Evolutionary conservation across 2,888 invertebrate genomes (phyloP), one percentile per base, ranked within the genome.

Genomic region (Sinodicranocentrus sp.): DNA sequence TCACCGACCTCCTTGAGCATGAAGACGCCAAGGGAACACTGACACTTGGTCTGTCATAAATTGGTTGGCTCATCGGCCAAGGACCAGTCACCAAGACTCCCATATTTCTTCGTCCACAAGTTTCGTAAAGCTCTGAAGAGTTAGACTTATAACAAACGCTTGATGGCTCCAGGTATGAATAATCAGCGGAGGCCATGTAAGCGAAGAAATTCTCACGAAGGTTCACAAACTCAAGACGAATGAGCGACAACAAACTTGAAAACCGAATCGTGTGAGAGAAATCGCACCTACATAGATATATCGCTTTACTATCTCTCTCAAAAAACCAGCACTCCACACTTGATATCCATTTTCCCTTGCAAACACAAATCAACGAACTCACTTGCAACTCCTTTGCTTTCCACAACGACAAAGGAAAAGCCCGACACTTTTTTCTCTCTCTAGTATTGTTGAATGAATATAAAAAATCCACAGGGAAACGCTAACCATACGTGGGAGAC

Each of bases 1-100:
- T 61, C 59, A 73, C 33, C 19, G 80, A 80, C 23, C 80, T 80
- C 70, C 75, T 33, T 13, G 82, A 75, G 71, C 52, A 65, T 13
- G 63, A 75, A 28, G 75, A 83, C 25, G 43, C 15, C n/a, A 59
- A 28, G 2, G 84, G 28, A 23, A 75, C 61, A 70, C 82, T 75
- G 21, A 75, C 82, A 80, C 65, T 63, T n/a, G 68, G 73, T 26
- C 57, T 2, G 21, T 82, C 68, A 68, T 77, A 85, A 73, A 82
- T 71, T 28, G 73, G 85, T 26, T 82, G 83, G 85, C 85, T 87
- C 85, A 85, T 87, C 1, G 88, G 86, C 88, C 87, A 87, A 25
- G 85, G 73, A 8, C 77, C 84, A 13, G 86, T 87, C 59, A 85
- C 82, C 39, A 87, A 70, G 61, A 86, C 85, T 61, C 84, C 84